Conservation (phyloP, 2,888 invertebrate genomes). For the Sesia apiformis region DNA sequence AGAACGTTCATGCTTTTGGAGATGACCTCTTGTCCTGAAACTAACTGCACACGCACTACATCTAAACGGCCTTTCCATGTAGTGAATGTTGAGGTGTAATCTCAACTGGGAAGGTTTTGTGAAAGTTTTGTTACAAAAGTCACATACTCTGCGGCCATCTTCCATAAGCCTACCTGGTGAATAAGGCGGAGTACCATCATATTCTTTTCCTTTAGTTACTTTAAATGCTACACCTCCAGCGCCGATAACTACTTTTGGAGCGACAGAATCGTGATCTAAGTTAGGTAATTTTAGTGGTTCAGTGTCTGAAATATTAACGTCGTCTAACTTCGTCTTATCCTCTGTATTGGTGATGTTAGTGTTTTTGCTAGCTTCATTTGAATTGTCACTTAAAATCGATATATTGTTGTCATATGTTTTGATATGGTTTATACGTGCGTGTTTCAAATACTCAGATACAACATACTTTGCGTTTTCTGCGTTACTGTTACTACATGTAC, state of each 20-base stretch:
- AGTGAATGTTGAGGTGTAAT: slow-evolving; percentile 96
- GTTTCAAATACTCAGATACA: slow-evolving; percentile 78
- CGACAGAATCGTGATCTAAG: slow-evolving; percentile 62
- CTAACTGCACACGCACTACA: slow-evolving; percentile 94
- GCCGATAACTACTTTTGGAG: slow-evolving; percentile 77
- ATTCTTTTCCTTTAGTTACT: slow-evolving; percentile 70
- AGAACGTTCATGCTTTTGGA: slow-evolving; percentile 94
- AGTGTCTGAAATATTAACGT: slow-evolving; percentile 33
- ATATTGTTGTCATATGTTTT: slow-evolving; percentile 48
- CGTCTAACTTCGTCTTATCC: slow-evolving; percentile 40
- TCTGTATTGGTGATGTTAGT: slow-evolving; percentile 34
- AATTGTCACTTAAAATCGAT: slow-evolving; percentile 2
- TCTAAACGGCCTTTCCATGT: slow-evolving; percentile 92
- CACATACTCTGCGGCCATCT: slow-evolving; percentile 85
- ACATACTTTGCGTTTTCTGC: slow-evolving; percentile 77
- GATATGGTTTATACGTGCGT: slow-evolving; percentile 66
- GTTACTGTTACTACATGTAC: slow-evolving; percentile 35
- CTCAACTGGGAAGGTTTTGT: slow-evolving; percentile 92
- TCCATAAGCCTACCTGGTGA: slow-evolving; percentile 76
- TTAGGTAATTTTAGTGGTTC: slow-evolving; percentile 44
- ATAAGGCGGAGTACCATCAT: slow-evolving; percentile 50
- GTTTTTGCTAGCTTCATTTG: slow-evolving; percentile 19
- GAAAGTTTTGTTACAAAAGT: slow-evolving; percentile 93
- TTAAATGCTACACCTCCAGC: slow-evolving; percentile 77
- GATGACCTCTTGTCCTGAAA: slow-evolving; percentile 91